phyloP scores from a whole-genome alignment of 2,888 invertebrate genomes.

The Melipona beecheii region DNA sequence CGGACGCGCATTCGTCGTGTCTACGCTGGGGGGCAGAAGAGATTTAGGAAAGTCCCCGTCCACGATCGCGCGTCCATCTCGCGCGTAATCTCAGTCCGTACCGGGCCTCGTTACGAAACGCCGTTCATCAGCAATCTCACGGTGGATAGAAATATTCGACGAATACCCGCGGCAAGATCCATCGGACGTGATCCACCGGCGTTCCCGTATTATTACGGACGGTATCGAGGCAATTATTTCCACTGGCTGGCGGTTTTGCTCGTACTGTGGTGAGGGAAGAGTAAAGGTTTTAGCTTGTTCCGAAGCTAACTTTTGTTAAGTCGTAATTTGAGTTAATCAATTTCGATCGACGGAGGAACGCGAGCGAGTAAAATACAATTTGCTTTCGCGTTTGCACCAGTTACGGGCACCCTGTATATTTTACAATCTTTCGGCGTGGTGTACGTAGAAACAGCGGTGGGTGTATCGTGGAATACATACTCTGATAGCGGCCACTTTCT shows the following conservation, averaged over 20 bases:
- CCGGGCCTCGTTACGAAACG: constrained; percentile 21
- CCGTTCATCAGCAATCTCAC: constrained; percentile 3
- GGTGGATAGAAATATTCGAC: constrained; percentile 8
- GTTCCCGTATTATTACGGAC: constrained; percentile 27
- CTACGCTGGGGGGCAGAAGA: neutral
- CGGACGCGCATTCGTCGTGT: constrained; percentile 12
- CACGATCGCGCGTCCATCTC: constrained; percentile 18
- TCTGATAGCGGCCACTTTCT: constrained; percentile 16
- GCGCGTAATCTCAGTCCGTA: constrained; percentile 38
- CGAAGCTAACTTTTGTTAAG: too few relatives aligned
- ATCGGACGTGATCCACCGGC: neutral
- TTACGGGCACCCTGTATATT: too few relatives aligned
- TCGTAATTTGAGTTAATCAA: too few relatives aligned
- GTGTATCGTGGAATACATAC: neutral
- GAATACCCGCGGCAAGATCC: constrained; percentile 1
- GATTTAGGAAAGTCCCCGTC: constrained; percentile 13
- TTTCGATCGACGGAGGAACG: too few relatives aligned
- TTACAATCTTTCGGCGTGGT: too few relatives aligned
- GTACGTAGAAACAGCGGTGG: neutral
- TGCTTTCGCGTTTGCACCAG: too few relatives aligned
- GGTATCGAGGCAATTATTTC: constrained; percentile 32
- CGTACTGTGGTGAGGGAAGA: too few relatives aligned
- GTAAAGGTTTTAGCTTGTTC: too few relatives aligned
- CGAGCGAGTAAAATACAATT: too few relatives aligned
- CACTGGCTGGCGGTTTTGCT: neutral